phyloP scores from a whole-genome alignment of 2,113 vertebrate genomes.

The Bothrops jararaca region DNA sequence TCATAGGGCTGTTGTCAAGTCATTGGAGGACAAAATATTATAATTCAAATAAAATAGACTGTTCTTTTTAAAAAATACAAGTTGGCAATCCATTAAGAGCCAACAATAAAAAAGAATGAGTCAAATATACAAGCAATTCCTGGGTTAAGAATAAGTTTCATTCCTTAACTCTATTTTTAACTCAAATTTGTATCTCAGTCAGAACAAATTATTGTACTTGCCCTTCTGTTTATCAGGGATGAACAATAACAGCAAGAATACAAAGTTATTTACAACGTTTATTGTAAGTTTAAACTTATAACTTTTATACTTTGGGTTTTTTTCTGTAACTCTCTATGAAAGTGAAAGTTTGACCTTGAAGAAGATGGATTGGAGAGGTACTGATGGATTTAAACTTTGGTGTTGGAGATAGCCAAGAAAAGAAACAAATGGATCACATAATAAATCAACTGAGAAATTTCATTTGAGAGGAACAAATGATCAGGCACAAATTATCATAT shows the following conservation, averaged over 20 bases:
- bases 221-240: neutral
- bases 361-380: neutral
- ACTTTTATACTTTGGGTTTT: neutral
- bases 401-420: neutral
- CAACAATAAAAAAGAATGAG: neutral
- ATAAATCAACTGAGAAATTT: neutral
- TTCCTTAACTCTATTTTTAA: neutral
- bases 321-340: neutral
- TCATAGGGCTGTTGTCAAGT: neutral
- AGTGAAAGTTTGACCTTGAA: neutral
- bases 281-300: neutral
- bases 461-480: neutral
- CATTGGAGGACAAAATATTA: neutral
- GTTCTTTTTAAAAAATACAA: neutral
- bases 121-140: neutral
- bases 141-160: neutral
- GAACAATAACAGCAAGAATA: neutral
- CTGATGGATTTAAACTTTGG: neutral
- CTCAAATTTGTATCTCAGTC: neutral
- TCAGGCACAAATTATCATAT: neutral
- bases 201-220: neutral
- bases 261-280: neutral
- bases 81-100: neutral
- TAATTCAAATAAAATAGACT: neutral
- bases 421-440: neutral